These are phyloP conservation scores for Pangasius larnaudii DNA, from an alignment of 2,797 vertebrate genomes.

Conservation along the genomic window DNA sequence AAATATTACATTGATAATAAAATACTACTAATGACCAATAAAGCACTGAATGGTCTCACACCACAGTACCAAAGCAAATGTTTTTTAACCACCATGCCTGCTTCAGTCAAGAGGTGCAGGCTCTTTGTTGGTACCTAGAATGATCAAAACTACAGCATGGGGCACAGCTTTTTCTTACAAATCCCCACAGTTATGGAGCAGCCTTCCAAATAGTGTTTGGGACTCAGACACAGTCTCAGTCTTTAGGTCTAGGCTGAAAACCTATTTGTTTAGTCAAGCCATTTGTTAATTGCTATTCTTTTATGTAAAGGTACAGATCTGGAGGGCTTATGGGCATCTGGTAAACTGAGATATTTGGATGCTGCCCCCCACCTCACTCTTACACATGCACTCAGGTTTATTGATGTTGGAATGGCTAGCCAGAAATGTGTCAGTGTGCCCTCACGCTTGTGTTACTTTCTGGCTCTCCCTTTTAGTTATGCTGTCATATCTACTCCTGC, in stretches of 20 bases:
- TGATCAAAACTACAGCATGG: background rate
- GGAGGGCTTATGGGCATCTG: background rate
- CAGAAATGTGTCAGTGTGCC: background rate
- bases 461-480: background rate
- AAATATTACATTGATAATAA: background rate
- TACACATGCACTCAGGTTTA: background rate
- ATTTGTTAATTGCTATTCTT: background rate
- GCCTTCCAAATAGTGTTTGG: background rate
- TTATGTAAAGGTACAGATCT: background rate
- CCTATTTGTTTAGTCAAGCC: background rate
- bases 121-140: background rate
- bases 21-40: background rate
- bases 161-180: background rate
- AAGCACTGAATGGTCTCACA: background rate
- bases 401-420: background rate
- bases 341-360: background rate
- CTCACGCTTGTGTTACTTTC: background rate
- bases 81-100: background rate
- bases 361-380: background rate
- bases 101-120: background rate
- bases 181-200: background rate
- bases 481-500: background rate
- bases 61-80: background rate
- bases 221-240: background rate
- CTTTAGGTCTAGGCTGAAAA: background rate